Conservation (phyloP, 2,797 vertebrate species). For the Chaunax sp. region DNA sequence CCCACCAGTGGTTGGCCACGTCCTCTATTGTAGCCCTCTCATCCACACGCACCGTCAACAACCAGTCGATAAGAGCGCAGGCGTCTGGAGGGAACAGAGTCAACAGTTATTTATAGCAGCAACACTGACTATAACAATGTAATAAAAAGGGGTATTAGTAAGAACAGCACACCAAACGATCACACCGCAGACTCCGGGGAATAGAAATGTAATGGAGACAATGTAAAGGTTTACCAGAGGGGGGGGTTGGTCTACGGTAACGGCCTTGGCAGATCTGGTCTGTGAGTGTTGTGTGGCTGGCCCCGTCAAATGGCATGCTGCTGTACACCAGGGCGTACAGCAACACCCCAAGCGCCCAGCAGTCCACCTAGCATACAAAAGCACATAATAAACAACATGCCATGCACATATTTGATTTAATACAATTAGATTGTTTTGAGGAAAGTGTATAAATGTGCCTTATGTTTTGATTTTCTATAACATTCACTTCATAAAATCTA, state of each 20-base stretch:
- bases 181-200: not conserved
- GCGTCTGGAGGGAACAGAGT: conserved; percentile 79
- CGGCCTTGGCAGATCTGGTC: conserved; percentile 85
- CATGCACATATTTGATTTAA: not conserved
- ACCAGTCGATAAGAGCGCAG: conserved; percentile 87
- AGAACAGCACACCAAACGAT: not conserved
- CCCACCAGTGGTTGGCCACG: conserved; percentile 91
- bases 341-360: conserved; percentile 89
- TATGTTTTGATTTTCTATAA: not conserved
- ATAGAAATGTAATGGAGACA: conserved; percentile 1
- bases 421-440: not conserved
- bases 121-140: not conserved
- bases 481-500: not conserved
- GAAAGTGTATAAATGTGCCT: not conserved
- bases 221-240: conserved; percentile 78
- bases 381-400: conserved; percentile 3
- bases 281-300: conserved; percentile 80
- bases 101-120: conserved; percentile 39
- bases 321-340: conserved; percentile 87
- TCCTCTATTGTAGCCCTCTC: conserved; percentile 88
- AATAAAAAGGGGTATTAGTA: not conserved
- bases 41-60: conserved; percentile 83
- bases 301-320: conserved; percentile 88
- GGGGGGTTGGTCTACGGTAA: conserved; percentile 84
- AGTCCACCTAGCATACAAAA: conserved; percentile 83